Evolutionary conservation across 1,140 invertebrate genomes (phyloP).

Genomic region (Andricus grossulariae): DNA sequence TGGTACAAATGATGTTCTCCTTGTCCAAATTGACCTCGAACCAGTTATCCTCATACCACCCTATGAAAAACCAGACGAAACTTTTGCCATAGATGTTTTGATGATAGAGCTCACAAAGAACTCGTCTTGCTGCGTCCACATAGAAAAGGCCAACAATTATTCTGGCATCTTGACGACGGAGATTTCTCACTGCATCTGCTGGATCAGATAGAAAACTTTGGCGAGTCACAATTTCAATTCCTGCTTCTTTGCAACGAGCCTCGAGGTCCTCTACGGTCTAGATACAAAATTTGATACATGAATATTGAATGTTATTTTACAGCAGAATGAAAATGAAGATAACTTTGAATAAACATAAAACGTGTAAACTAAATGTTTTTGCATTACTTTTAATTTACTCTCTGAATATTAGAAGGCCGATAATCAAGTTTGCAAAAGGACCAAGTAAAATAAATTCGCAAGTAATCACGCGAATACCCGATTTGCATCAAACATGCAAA

Average conservation of each 20-base stretch:
- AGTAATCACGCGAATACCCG: neutral
- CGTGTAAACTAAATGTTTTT: too few relatives aligned
- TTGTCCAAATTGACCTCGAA: constrained; percentile 92
- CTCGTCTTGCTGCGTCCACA: constrained; percentile 94
- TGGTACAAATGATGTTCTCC: constrained; percentile 93
- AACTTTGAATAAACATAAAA: too few relatives aligned
- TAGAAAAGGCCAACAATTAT: constrained; percentile 99
- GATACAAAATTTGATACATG: constrained; percentile 40
- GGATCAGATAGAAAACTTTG: constrained; percentile 98
- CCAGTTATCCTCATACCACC: constrained; percentile 99
- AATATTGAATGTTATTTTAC: neutral
- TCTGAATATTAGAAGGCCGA: neutral
- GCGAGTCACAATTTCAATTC: constrained; percentile 95
- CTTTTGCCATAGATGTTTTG: constrained; percentile 95
- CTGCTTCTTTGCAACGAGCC: constrained; percentile 92
- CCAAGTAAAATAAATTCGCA: neutral
- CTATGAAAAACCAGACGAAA: constrained; percentile 99
- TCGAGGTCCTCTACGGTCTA: constrained; percentile 98
- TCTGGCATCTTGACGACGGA: constrained; percentile 94
- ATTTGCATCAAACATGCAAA: neutral
- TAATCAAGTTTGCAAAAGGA: neutral
- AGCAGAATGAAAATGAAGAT: too few relatives aligned
- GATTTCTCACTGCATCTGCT: constrained; percentile 95
- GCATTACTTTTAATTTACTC: neutral
- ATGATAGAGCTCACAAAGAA: constrained; percentile 98